Evolutionary conservation across 2,113 vertebrate genomes (phyloP).

Genomic region (Tinamus guttatus): DNA sequence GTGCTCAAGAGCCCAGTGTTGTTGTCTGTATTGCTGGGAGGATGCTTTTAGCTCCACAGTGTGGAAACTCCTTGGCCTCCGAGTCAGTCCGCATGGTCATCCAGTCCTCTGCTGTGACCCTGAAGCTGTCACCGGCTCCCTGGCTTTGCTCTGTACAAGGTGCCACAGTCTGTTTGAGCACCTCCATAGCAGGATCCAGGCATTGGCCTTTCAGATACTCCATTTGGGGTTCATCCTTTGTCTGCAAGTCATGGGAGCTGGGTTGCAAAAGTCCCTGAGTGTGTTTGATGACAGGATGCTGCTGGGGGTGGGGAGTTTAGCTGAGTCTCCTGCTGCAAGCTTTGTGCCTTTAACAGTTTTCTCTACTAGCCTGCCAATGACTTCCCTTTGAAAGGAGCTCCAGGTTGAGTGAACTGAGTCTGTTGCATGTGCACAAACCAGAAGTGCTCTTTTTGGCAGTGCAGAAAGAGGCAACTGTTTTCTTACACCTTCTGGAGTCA

Average conservation of each 20-base stretch:
- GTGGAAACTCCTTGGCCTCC: neutral
- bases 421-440: slow-evolving; percentile 9
- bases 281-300: neutral
- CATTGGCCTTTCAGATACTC: neutral
- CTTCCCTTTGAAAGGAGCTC: neutral
- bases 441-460: neutral
- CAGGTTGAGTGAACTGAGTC: neutral
- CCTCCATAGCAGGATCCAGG: neutral
- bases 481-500: neutral
- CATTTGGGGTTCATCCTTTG: neutral
- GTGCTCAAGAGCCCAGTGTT: no score
- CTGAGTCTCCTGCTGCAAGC: neutral
- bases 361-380: neutral
- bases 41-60: neutral
- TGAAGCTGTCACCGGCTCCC: fast-evolving
- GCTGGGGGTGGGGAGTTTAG: neutral
- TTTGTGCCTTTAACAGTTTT: neutral
- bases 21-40: neutral
- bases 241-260: neutral
- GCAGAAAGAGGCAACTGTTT: neutral
- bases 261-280: slow-evolving; percentile 27
- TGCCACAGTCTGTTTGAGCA: neutral
- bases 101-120: neutral
- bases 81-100: neutral
- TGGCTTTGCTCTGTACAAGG: neutral